Conservation (phyloP, 2,113 vertebrate genomes). For the Holacanthus passer region DNA sequence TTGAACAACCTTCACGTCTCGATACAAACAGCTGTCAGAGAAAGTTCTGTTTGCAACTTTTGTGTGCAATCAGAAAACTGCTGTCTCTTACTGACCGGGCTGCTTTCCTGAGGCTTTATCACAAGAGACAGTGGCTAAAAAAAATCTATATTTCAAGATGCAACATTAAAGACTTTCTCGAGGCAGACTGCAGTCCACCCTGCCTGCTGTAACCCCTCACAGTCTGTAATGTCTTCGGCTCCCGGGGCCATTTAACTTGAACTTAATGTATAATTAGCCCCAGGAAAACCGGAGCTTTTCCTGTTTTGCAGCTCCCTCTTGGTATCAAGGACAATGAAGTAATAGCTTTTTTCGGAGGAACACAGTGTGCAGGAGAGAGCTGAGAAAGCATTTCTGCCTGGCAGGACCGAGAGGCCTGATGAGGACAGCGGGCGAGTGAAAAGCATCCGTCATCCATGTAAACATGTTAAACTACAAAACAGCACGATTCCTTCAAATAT, state of each 20-base stretch:
- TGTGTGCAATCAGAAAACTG: not conserved
- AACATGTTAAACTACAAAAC: slow-evolving; percentile 29
- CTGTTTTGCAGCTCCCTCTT: slow-evolving; percentile 27
- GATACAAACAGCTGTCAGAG: not conserved
- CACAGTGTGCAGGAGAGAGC: slow-evolving; percentile 34
- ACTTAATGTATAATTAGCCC: slow-evolving; percentile 41
- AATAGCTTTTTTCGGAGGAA: slow-evolving; percentile 52
- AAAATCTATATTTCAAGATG: slow-evolving; percentile 13
- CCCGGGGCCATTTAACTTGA: slow-evolving; percentile 34
- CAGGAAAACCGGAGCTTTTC: slow-evolving; percentile 8
- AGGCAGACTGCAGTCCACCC: not conserved
- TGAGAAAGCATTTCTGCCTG: slow-evolving; percentile 64
- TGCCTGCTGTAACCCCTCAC: slow-evolving; percentile 7
- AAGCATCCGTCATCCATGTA: slow-evolving; percentile 47
- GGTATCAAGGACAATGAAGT: slow-evolving; percentile 47
- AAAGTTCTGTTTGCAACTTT: not conserved
- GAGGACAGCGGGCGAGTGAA: slow-evolving; percentile 14
- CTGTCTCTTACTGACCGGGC: not conserved
- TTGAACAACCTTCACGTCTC: not conserved
- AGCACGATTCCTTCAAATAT: not conserved
- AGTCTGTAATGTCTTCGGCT: slow-evolving; percentile 4
- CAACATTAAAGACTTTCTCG: slow-evolving; percentile 7
- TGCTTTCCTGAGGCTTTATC: not conserved
- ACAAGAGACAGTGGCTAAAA: not conserved
- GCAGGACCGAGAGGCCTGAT: slow-evolving; percentile 28